These are phyloP conservation scores for Xestoiulus laeticollis DNA, from an alignment of 2,888 invertebrate species.

Conservation along the genomic window DNA sequence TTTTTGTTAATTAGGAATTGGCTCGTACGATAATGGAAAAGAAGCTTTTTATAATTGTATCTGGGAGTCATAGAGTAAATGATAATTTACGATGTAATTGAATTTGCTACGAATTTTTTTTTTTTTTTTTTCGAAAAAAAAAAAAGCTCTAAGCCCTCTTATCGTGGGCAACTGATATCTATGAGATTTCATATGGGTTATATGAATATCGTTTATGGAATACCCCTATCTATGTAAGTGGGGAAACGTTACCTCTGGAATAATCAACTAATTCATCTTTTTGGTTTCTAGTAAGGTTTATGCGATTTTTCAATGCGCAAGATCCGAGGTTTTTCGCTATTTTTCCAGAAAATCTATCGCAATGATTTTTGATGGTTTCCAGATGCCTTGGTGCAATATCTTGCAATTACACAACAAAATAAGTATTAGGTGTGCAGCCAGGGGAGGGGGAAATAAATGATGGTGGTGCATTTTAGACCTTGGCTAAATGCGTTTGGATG, in stretches of 20 bases:
- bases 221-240: too few species aligned
- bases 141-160: background rate
- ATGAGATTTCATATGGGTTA: background rate
- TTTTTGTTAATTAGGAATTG: constrained; percentile 36
- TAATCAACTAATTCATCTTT: too few species aligned
- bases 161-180: background rate
- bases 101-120: background rate
- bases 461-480: background rate
- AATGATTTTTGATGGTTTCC: constrained; percentile 21
- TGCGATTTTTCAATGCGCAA: background rate
- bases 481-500: background rate
- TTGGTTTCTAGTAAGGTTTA: background rate
- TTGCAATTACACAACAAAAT: background rate
- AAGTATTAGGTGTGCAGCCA: background rate
- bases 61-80: constrained; percentile 35
- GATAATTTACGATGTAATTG: constrained; percentile 35
- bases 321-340: background rate
- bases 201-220: too few species aligned
- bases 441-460: background rate
- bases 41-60: constrained; percentile 38
- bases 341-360: background rate
- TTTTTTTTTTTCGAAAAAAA: background rate
- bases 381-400: background rate
- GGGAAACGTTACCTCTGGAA: too few species aligned
- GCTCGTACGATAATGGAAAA: constrained; percentile 27